Evolutionary conservation across 2,113 vertebrate species (phyloP).

Genomic region (Machaerirhynchus nigripectus): DNA sequence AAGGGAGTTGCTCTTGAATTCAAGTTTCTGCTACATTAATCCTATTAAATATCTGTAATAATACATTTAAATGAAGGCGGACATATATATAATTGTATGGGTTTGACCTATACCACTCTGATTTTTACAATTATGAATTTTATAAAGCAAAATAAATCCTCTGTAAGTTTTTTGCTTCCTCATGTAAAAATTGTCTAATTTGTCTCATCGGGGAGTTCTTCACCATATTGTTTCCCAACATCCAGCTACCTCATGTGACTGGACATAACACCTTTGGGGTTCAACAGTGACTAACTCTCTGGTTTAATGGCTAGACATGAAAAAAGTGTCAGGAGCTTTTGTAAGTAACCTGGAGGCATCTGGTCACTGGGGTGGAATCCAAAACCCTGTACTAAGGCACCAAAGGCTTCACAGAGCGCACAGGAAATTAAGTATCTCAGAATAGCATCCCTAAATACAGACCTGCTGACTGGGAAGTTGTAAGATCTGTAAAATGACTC

Average conservation of each 20-base stretch:
- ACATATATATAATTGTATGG: background rate
- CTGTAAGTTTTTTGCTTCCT: background rate
- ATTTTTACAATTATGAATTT: background rate
- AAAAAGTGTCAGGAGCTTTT: background rate
- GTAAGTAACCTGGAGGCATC: conserved; percentile 21
- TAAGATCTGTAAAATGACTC: background rate
- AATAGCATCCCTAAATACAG: conserved; percentile 56
- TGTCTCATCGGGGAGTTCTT: background rate
- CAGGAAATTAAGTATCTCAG: conserved; percentile 63
- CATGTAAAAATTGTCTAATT: background rate
- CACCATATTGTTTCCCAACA: background rate
- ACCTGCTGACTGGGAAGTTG: conserved; percentile 41
- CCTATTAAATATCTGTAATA: background rate
- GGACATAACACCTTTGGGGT: background rate
- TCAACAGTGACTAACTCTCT: background rate
- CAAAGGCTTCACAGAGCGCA: conserved; percentile 27
- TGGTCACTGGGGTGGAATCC: conserved; percentile 54
- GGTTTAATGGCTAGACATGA: background rate
- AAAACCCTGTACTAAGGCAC: conserved; percentile 21
- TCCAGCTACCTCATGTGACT: background rate
- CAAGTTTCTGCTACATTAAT: background rate
- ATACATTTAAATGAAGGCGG: background rate
- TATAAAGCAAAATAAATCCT: background rate
- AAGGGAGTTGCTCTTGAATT: background rate
- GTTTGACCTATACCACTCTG: background rate